Conservation (phyloP, 1,140 invertebrate genomes). For the Bombyx mandarina region DNA sequence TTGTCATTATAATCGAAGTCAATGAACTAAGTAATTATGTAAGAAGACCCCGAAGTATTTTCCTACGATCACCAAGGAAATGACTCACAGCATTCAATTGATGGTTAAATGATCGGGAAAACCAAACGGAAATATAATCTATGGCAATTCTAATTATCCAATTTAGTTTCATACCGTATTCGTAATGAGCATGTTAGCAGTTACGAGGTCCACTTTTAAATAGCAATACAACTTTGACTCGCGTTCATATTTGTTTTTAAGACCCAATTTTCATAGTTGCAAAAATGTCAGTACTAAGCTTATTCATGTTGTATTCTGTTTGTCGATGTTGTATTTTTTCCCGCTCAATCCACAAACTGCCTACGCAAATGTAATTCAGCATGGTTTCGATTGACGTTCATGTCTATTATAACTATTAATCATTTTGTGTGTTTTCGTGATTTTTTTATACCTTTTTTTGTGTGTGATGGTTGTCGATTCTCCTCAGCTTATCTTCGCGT, state of each 20-base stretch:
- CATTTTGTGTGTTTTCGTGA: too few species aligned
- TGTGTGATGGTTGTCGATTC: too few species aligned
- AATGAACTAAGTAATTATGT: too few species aligned
- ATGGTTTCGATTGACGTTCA: too few species aligned
- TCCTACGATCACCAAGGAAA: not conserved
- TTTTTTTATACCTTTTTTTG: too few species aligned
- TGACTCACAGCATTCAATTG: conserved; percentile 3
- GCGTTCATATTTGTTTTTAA: not conserved
- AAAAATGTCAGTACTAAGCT: not conserved
- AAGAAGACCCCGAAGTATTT: not conserved
- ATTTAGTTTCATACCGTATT: not conserved
- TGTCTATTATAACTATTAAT: too few species aligned
- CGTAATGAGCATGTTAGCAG: not conserved
- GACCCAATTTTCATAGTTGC: not conserved
- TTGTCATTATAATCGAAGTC: too few species aligned
- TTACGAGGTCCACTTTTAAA: not conserved
- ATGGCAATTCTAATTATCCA: not conserved
- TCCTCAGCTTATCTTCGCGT: too few species aligned
- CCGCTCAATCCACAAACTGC: not conserved
- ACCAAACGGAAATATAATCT: conserved; percentile 5
- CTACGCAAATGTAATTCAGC: not conserved
- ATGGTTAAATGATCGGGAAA: conserved; percentile 2
- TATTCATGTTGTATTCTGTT: not conserved
- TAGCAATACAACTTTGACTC: not conserved
- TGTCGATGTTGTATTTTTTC: not conserved